Evolutionary conservation across 2,888 invertebrate species (phyloP).

Genomic region (Drosophila sordidapex): DNA sequence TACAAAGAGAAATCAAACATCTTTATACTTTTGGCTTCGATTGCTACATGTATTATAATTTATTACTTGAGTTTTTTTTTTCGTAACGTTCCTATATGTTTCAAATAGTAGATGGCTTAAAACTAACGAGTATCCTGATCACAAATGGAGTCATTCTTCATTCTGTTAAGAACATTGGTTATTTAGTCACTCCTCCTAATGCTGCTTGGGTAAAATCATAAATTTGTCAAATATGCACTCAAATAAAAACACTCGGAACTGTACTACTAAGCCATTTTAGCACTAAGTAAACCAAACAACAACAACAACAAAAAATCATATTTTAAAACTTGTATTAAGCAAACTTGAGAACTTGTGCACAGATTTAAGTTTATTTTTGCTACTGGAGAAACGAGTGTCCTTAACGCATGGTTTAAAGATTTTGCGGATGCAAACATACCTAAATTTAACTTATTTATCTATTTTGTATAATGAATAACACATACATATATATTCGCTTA

Average conservation of each 20-base stretch:
- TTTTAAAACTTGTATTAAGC: constrained; percentile 52
- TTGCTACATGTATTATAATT: constrained; percentile 54
- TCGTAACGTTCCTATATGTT: constrained; percentile 76
- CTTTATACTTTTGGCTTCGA: constrained; percentile 59
- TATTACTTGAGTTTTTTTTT: constrained; percentile 51
- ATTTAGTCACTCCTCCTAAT: constrained; percentile 29
- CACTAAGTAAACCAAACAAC: constrained; percentile 59
- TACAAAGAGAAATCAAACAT: constrained; percentile 15
- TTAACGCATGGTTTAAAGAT: constrained; percentile 60
- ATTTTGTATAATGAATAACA: constrained; percentile 67
- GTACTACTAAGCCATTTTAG: constrained; percentile 60
- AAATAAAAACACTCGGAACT: constrained; percentile 34
- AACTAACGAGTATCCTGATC: constrained; percentile 29
- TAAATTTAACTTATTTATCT: constrained; percentile 52
- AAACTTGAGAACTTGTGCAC: constrained; percentile 14
- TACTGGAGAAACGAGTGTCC: constrained; percentile 61
- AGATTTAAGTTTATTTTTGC: constrained; percentile 21
- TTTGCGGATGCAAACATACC: constrained; percentile 47
- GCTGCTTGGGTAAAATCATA: constrained; percentile 70
- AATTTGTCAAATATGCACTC: constrained; percentile 3
- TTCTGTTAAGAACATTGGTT: constrained; percentile 28
- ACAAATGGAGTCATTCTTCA: constrained; percentile 37
- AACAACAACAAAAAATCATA: constrained; percentile 31
- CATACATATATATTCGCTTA: constrained; percentile 60
- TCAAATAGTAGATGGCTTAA: constrained; percentile 21